phyloP scores from a whole-genome alignment of 2,797 vertebrate genomes.

The Pipistrellus kuhlii region DNA sequence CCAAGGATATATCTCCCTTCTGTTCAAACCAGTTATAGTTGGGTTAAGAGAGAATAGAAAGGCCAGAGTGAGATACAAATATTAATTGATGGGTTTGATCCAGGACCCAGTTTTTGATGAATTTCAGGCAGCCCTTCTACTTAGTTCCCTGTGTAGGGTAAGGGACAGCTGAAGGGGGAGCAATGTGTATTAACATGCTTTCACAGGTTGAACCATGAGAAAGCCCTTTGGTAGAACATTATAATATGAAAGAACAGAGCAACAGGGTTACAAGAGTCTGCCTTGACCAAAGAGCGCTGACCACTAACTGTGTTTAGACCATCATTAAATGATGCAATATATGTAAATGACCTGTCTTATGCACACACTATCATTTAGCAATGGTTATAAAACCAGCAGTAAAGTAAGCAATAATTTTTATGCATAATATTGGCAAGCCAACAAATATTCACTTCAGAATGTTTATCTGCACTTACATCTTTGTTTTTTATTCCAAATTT shows the following conservation, averaged over 20 bases:
- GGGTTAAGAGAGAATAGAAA: background rate
- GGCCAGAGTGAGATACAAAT: background rate
- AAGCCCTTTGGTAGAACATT: background rate
- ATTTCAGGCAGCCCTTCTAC: background rate
- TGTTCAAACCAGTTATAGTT: background rate
- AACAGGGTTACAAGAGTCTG: background rate
- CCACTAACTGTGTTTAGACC: background rate
- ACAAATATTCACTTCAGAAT: background rate
- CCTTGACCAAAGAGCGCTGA: background rate
- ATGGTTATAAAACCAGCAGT: conserved; percentile 31
- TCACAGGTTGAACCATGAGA: background rate
- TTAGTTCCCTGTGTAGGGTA: background rate
- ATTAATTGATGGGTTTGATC: background rate
- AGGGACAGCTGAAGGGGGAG: background rate
- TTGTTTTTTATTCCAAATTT: background rate
- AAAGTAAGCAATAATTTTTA: conserved; percentile 41
- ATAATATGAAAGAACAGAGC: background rate
- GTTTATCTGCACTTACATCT: background rate
- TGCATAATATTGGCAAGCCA: background rate
- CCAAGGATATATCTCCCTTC: background rate
- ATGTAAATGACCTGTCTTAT: background rate
- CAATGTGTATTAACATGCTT: background rate
- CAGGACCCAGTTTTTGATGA: background rate
- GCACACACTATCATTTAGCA: conserved; percentile 5
- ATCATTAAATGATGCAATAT: background rate